phyloP scores from a whole-genome alignment of 2,113 vertebrate species.

The Nyctereutes procyonoides region DNA sequence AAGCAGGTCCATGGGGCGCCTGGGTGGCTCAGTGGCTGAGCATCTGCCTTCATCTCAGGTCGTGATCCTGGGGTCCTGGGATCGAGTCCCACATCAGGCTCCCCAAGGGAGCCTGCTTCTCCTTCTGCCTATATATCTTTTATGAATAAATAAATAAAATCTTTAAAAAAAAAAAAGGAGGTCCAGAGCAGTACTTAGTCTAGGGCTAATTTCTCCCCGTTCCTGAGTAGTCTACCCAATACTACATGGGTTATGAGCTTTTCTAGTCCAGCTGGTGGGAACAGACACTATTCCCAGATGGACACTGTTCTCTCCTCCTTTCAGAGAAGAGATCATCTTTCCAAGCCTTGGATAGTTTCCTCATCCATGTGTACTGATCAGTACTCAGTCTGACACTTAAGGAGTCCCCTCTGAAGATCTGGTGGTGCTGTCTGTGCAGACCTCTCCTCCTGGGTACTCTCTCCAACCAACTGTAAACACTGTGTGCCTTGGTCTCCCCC shows the following conservation, averaged over 20 bases:
- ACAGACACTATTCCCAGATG: not conserved
- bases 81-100: too few relatives aligned
- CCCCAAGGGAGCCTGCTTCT: too few relatives aligned
- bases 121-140: too few relatives aligned
- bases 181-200: not conserved
- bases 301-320: not conserved
- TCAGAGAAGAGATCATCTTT: not conserved
- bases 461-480: too few relatives aligned
- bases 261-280: not conserved
- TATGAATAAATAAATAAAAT: too few relatives aligned
- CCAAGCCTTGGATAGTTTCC: not conserved
- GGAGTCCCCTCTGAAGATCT: not conserved
- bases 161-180: too few relatives aligned
- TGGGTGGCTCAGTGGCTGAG: too few relatives aligned
- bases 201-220: not conserved
- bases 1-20: not conserved
- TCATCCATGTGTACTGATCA: fast-evolving
- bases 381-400: too few relatives aligned
- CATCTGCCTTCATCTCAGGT: too few relatives aligned
- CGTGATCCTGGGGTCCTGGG: too few relatives aligned
- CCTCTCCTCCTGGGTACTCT: not conserved
- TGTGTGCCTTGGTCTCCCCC: not conserved
- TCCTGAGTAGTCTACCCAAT: not conserved
- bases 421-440: not conserved
- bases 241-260: not conserved